phyloP scores from a whole-genome alignment of 92 coral and sea anemone genomes.

The Muricea muricata region DNA sequence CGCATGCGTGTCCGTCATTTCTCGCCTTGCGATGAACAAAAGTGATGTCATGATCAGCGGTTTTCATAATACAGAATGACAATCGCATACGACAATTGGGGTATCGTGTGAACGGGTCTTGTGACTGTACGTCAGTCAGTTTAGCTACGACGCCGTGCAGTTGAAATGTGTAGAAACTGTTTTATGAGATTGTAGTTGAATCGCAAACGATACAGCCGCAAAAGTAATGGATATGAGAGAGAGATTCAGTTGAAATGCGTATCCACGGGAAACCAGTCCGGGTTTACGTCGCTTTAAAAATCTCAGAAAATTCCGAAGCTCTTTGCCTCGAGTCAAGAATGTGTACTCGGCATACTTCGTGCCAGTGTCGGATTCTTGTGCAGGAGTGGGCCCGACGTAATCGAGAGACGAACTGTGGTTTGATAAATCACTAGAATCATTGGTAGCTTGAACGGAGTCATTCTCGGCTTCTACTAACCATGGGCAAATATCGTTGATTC shows the following conservation, averaged over 20 bases:
- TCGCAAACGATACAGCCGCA: not conserved
- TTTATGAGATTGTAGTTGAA: not conserved
- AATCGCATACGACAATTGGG: too few species aligned
- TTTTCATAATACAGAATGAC: too few species aligned
- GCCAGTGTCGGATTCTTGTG: not conserved
- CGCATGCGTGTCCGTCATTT: too few species aligned
- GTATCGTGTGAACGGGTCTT: not conserved
- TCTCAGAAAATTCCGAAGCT: constrained; percentile 5
- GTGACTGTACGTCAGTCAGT: not conserved
- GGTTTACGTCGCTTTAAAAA: constrained; percentile 16
- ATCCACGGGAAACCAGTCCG: constrained; percentile 21
- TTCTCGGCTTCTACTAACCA: not conserved
- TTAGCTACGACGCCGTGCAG: not conserved
- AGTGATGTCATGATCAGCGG: too few species aligned
- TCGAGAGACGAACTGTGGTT: not conserved
- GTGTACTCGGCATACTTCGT: not conserved
- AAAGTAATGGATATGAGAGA: not conserved
- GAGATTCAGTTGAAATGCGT: constrained; percentile 5
- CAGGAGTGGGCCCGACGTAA: not conserved
- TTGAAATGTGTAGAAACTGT: not conserved
- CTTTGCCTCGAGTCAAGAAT: constrained; percentile 11
- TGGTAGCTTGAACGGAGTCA: too few species aligned
- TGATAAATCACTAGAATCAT: not conserved
- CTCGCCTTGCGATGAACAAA: too few species aligned
- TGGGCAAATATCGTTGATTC: constrained; percentile 5